Evolutionary conservation across 2,113 vertebrate genomes (phyloP).

Genomic region (Tetrax tetrax): DNA sequence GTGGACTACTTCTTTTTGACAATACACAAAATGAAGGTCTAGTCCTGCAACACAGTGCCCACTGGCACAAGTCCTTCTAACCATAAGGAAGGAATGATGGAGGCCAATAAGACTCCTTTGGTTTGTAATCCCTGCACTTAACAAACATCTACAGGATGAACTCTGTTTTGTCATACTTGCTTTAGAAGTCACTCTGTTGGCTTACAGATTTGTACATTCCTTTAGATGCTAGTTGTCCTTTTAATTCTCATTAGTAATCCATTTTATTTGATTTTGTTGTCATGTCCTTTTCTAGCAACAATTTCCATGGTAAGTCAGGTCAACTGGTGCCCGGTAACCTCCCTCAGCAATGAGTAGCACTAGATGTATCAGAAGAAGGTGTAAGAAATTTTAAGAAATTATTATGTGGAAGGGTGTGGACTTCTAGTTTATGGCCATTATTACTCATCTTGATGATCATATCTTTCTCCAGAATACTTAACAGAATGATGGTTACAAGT

Average conservation of each 20-base stretch:
- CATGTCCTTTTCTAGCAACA: not conserved
- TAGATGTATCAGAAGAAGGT: not conserved
- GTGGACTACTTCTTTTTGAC: not conserved
- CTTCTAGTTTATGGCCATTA: not conserved
- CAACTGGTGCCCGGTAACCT: not conserved
- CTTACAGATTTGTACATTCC: not conserved
- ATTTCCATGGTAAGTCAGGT: not conserved
- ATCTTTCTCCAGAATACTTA: not conserved
- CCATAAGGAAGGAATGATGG: not conserved
- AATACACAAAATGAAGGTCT: not conserved
- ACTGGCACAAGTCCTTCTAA: not conserved
- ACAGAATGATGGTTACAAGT: not conserved
- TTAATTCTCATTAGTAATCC: not conserved
- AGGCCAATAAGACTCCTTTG: not conserved
- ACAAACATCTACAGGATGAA: not conserved
- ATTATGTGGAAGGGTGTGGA: fast-evolving
- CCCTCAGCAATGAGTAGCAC: not conserved
- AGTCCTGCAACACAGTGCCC: not conserved
- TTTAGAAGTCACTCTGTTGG: not conserved
- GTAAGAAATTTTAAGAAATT: not conserved
- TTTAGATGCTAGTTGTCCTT: not conserved
- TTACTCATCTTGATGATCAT: not conserved
- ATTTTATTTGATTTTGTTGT: not conserved
- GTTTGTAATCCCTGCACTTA: not conserved
- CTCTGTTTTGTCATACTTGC: not conserved